phyloP scores from a whole-genome alignment of 1,140 invertebrate species.

The Caenorhabditis remanei region DNA sequence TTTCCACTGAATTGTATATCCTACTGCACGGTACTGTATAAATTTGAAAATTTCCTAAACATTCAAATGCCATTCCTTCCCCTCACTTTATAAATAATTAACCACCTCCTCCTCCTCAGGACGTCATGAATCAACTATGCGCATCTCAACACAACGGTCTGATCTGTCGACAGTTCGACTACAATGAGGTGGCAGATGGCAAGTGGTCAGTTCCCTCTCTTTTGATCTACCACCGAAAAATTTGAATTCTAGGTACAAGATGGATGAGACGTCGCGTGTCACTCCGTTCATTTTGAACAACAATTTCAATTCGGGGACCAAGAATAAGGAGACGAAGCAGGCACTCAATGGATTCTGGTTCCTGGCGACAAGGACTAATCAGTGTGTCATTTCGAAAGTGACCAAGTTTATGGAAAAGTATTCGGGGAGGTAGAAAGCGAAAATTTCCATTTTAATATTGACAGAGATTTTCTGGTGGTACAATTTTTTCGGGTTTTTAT shows the following conservation, averaged over 20 bases:
- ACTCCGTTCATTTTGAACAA: conserved; percentile 72
- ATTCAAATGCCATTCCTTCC: neutral
- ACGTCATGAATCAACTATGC: conserved; percentile 71
- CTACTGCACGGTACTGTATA: too few relatives aligned
- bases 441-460: too few relatives aligned
- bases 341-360: conserved; percentile 72
- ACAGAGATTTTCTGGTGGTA: neutral
- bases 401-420: conserved; percentile 6
- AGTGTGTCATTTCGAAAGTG: conserved; percentile 51
- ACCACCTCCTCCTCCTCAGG: conserved; percentile 58
- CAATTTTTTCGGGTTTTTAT: neutral
- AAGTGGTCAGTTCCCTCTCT: conserved; percentile 64
- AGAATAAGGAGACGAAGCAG: conserved; percentile 68
- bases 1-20: too few relatives aligned
- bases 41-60: neutral
- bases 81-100: neutral
- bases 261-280: conserved; percentile 70
- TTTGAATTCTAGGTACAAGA: conserved; percentile 67
- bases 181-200: conserved; percentile 72
- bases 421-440: neutral
- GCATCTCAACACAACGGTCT: conserved; percentile 69
- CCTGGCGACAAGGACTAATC: conserved; percentile 43
- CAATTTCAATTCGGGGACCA: conserved; percentile 73
- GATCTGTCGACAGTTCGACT: conserved; percentile 72
- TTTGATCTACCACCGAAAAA: neutral